phyloP scores from a whole-genome alignment of 2,113 vertebrate genomes.

The Isurus oxyrinchus region DNA sequence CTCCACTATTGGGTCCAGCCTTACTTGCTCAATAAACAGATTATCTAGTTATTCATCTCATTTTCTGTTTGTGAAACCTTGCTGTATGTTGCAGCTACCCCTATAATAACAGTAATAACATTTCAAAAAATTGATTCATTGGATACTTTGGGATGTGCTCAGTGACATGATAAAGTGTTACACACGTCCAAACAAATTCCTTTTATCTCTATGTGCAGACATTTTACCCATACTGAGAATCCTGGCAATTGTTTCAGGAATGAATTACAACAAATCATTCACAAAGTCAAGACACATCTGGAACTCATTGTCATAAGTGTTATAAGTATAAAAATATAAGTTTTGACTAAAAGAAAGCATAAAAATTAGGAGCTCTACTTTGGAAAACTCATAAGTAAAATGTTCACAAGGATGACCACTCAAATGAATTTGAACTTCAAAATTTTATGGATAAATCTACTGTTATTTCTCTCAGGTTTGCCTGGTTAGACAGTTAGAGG shows the following conservation, averaged over 20 bases:
- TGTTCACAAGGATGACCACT: neutral
- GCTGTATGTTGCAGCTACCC: neutral
- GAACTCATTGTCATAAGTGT: neutral
- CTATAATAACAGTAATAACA: neutral
- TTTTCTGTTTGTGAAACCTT: neutral
- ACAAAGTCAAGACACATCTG: neutral
- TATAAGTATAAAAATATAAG: neutral
- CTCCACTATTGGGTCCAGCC: neutral
- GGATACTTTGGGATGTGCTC: neutral
- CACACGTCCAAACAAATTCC: neutral
- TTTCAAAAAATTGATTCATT: neutral
- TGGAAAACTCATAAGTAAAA: neutral
- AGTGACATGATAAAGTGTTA: neutral
- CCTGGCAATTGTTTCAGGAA: neutral
- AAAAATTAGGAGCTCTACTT: neutral
- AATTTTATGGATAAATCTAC: neutral
- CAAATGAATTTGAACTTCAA: neutral
- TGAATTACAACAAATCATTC: neutral
- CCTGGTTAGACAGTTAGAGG: neutral
- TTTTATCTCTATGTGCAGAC: neutral
- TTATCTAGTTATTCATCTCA: neutral
- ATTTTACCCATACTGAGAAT: neutral
- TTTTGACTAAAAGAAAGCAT: neutral
- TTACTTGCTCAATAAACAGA: neutral
- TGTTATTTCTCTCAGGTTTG: neutral